A percentile compares a stretch with the other conserved stretches of the same genome.
These are phyloP conservation scores for Diacarnus erythraeanus DNA, from an alignment of 37 sponge, comb jelly and placozoan genomes.

Conservation along the genomic window DNA sequence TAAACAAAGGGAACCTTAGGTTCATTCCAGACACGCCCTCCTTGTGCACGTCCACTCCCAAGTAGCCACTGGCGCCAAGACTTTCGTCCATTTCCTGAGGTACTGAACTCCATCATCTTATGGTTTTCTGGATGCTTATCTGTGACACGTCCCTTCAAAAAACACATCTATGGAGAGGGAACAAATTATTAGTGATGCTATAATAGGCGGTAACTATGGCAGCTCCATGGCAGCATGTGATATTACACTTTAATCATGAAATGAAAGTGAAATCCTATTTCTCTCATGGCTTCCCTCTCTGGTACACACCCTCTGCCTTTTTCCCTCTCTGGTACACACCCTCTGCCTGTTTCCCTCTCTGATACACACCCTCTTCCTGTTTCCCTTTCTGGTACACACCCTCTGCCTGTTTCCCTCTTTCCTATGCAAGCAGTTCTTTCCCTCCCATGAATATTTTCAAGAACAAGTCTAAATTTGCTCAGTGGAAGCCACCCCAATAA, in stretches of 20 bases:
- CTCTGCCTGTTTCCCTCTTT: no score
- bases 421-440: no score
- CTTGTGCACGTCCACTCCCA: not conserved
- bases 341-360: no score
- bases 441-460: no score
- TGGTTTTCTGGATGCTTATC: slow-evolving; percentile 14
- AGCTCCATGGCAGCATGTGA: no score
- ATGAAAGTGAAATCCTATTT: not conserved
- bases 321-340: no score
- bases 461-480: no score
- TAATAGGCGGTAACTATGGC: not conserved
- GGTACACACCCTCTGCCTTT: not conserved
- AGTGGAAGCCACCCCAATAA: no score
- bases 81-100: slow-evolving; percentile 1
- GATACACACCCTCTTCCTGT: no score
- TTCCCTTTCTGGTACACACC: no score
- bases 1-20: slow-evolving; percentile 14
- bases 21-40: slow-evolving; percentile 16
- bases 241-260: no score
- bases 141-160: slow-evolving; percentile 39
- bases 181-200: not conserved
- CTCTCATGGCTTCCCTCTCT: not conserved
- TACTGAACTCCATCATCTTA: slow-evolving; percentile 6
- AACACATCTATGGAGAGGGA: slow-evolving; percentile 34
- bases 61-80: slow-evolving; percentile 33